Base-by-base conservation (phyloP, 2,888 invertebrate species). In the Adelphocoris suturalis region DNA sequence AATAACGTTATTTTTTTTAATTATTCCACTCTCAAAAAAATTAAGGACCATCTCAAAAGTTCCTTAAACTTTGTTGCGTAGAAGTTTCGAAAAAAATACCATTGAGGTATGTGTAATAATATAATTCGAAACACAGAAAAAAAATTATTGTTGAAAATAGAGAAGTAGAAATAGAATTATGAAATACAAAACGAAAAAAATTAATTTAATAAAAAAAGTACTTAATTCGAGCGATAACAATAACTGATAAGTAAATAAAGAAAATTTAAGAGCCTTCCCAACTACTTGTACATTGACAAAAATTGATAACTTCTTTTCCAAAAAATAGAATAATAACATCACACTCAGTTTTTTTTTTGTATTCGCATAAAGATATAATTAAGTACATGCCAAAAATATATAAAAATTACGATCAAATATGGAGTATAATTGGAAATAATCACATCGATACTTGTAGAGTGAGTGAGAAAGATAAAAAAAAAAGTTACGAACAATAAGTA, bases 41-140 rank as follows among this genome's bases (percentile, higher is more conserved):
- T 93, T 93, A 94, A 94, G 94, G 94, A 94, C 94, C 94, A 94
- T 94, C 94, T 94, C 94, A 94, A 94, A 94, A 94, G 94, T 94
- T 94, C 93, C 94, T 92, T 92, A 92, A 92, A 92, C 92, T 92
- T 91, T 91, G 91, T 90, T 81, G 82, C 89, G 90, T 90, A 91
- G 90, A 89, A 85, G 76, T 89, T 81, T 68, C 89, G 85, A 27
- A 85, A 89, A 85, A 87, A 86, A 82, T 82, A 87, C 86, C 76
- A 57, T 61, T 81, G 81, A 87, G 61, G 55, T 86, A 81, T 85
- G n/a, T n/a, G n/a, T n/a, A n/a, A 91, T 84, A 90, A 84, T 27
- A 86, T 78, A 80, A 46, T 85, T 78, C 80, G 86, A 89, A 55
- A 90, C 78, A 90, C 47, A 89, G 68, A 89, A 57, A 90, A 85